Percentiles rank a stretch among this genome's conserved stretches.
phyloP scores from a whole-genome alignment of 2,113 vertebrate species.

The Suncus etruscus region DNA sequence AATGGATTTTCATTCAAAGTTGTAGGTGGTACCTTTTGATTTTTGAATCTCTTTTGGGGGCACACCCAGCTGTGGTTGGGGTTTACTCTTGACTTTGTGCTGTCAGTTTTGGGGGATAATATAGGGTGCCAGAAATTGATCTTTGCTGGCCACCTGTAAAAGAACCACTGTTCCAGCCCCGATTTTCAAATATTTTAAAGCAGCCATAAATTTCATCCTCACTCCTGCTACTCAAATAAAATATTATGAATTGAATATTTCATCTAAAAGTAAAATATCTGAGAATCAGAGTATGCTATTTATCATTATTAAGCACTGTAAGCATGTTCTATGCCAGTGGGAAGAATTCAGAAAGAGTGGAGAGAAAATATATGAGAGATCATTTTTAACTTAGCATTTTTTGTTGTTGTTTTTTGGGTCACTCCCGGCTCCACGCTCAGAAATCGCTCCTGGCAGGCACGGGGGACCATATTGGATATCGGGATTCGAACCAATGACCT shows the following conservation, averaged over 20 bases:
- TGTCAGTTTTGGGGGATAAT: too few species aligned
- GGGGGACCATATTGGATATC: too few species aligned
- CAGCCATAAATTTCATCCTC: neutral
- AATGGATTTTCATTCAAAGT: conserved; percentile 43
- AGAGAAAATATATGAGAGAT: conserved; percentile 48
- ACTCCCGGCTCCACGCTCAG: too few species aligned
- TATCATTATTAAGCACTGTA: neutral
- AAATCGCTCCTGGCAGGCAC: too few species aligned
- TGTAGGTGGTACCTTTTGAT: conserved; percentile 12
- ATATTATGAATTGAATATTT: conserved; percentile 6
- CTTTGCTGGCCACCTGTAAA: too few species aligned
- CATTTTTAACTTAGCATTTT: too few species aligned
- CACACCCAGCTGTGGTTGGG: too few species aligned
- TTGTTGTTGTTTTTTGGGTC: too few species aligned
- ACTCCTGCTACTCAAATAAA: neutral
- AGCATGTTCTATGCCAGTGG: conserved; percentile 45
- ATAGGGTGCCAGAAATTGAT: too few species aligned
- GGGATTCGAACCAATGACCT: too few species aligned
- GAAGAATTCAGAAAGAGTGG: neutral
- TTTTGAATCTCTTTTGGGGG: neutral
- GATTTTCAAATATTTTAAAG: conserved; percentile 19
- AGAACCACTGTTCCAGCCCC: too few species aligned
- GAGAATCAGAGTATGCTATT: conserved; percentile 23
- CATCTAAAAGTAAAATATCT: conserved; percentile 35
- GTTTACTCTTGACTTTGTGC: too few species aligned